These are phyloP conservation scores for Gastrophysa polygoni DNA, from an alignment of 2,888 invertebrate genomes.

Conservation along the genomic window DNA sequence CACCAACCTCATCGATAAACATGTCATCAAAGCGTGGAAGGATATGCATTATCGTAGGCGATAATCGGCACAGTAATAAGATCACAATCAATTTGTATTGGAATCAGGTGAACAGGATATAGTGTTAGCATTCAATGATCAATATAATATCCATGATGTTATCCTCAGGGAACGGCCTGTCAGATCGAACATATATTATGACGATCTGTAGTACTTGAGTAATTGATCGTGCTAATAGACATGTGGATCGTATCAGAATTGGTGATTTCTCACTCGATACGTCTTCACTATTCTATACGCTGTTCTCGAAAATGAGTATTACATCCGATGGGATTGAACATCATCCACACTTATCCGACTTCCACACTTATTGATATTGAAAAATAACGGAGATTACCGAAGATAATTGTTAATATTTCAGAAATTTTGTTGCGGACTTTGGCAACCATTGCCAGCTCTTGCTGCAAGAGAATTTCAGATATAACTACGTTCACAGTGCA, in stretches of 20 bases:
- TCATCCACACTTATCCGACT: too few relatives aligned
- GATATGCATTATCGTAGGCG: constrained; percentile 17
- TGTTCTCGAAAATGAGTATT: too few relatives aligned
- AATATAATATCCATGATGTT: constrained; percentile 31
- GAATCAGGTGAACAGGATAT: constrained; percentile 29
- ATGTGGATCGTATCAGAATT: constrained; percentile 1
- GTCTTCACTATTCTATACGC: too few relatives aligned
- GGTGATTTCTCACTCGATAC: neutral
- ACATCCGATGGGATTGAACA: too few relatives aligned
- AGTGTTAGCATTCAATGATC: constrained; percentile 27
- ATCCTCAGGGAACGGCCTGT: constrained; percentile 11
- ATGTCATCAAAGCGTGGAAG: constrained; percentile 15
- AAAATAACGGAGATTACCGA: too few relatives aligned
- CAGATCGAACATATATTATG: constrained; percentile 4
- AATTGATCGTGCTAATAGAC: constrained; percentile 5
- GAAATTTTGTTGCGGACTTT: too few relatives aligned
- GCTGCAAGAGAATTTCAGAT: too few relatives aligned
- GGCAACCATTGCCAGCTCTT: too few relatives aligned
- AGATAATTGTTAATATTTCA: too few relatives aligned
- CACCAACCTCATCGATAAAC: neutral
- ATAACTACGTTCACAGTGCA: too few relatives aligned
- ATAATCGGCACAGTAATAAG: constrained; percentile 30
- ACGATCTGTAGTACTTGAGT: constrained; percentile 4
- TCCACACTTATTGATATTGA: too few relatives aligned
- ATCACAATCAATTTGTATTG: constrained; percentile 30